Conservation (phyloP, 2,113 vertebrate genomes). For the Platysteira castanea region DNA sequence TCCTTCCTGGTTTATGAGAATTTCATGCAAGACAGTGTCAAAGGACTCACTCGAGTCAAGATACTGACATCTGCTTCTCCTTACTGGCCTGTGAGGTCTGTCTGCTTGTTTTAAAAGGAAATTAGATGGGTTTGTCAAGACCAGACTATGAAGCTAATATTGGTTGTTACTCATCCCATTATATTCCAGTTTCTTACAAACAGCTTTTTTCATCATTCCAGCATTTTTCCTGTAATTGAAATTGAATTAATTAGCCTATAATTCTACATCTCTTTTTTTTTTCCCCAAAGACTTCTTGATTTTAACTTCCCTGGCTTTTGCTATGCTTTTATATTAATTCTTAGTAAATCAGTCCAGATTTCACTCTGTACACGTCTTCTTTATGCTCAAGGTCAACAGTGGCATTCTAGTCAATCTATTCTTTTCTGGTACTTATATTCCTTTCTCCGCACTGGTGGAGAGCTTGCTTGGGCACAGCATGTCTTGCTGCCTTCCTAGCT, state of each 20-base stretch:
- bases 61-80: constrained; percentile 49
- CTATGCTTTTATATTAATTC: background rate
- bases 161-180: constrained; percentile 5
- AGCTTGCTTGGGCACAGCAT: background rate
- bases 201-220: constrained; percentile 1
- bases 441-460: background rate
- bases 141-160: constrained; percentile 15
- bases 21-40: constrained; percentile 3
- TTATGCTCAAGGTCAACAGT: background rate
- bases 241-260: background rate
- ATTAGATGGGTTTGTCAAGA: constrained; percentile 9
- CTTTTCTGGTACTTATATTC: background rate
- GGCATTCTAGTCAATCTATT: background rate
- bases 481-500: background rate
- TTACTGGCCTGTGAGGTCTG: constrained; percentile 18
- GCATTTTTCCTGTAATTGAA: constrained; percentile 16
- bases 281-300: background rate
- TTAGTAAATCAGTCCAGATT: background rate
- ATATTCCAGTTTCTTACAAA: constrained; percentile 18
- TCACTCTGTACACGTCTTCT: background rate
- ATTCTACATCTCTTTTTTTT: background rate
- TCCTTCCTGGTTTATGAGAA: constrained; percentile 26
- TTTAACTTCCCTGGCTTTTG: background rate
- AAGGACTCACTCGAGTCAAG: constrained; percentile 17
- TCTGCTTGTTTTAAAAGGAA: constrained; percentile 40